These are phyloP conservation scores for Periphyllus acericola DNA, from an alignment of 2,888 invertebrate genomes.

Conservation along the genomic window DNA sequence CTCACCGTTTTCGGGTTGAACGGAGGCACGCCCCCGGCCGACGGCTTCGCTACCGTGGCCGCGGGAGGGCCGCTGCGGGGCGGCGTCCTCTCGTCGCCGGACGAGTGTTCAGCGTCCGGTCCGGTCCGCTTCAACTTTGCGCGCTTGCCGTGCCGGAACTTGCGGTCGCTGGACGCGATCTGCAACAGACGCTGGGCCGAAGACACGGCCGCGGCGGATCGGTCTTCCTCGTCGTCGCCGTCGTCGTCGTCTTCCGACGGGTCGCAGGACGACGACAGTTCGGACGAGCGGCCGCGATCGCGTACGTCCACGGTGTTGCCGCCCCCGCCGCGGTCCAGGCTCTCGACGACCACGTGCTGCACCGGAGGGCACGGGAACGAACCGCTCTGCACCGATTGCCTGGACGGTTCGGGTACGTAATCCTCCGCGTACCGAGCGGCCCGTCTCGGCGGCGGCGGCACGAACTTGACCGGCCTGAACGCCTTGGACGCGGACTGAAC, in stretches of 20 bases:
- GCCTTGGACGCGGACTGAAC: not conserved
- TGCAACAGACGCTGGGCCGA: constrained; percentile 45
- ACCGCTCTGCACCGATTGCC: not conserved
- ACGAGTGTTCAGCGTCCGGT: constrained; percentile 8
- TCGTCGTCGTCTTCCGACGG: not conserved
- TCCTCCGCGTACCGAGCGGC: constrained; percentile 7
- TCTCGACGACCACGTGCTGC: constrained; percentile 32
- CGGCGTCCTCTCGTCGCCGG: not conserved
- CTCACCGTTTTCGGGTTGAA: constrained; percentile 86
- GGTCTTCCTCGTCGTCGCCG: not conserved
- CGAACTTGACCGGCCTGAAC: constrained; percentile 62
- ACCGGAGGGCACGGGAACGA: constrained; percentile 21
- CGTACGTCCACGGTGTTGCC: not conserved
- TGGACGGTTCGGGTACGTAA: constrained; percentile 44
- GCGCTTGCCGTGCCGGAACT: constrained; percentile 65
- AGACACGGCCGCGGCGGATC: constrained; percentile 10
- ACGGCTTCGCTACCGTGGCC: not conserved
- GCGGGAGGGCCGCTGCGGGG: not conserved
- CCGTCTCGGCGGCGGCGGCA: constrained; percentile 53
- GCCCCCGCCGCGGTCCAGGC: not conserved
- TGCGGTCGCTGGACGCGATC: constrained; percentile 61
- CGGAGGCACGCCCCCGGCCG: constrained; percentile 65
- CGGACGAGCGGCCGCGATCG: not conserved
- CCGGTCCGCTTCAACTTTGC: constrained; percentile 63
- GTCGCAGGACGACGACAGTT: not conserved